Percentiles rank a stretch among this genome's conserved stretches.
Evolutionary conservation across 2,113 vertebrate species (phyloP).

Genomic region (Lota lota): DNA sequence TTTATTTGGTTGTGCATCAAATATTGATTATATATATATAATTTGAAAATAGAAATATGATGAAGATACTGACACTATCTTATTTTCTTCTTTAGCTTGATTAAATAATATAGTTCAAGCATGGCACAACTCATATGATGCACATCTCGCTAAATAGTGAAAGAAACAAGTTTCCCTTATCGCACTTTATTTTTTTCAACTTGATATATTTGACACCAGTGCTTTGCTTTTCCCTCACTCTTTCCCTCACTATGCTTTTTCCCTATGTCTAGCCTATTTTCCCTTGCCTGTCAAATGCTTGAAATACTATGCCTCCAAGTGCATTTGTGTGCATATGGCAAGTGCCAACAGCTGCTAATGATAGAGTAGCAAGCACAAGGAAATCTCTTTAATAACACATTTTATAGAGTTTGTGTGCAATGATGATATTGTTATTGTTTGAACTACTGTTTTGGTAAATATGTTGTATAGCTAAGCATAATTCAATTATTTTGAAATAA

Average conservation of each 20-base stretch:
- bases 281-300: conserved; percentile 7
- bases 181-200: too few species aligned
- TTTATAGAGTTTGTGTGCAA: background rate
- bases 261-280: conserved; percentile 1
- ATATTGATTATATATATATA: too few species aligned
- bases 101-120: too few species aligned
- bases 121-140: too few species aligned
- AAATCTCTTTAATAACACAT: too few species aligned
- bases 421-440: conserved; percentile 1
- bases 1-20: too few species aligned
- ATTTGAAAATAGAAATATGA: too few species aligned
- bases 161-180: too few species aligned
- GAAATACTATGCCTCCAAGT: background rate
- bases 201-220: background rate
- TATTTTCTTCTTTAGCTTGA: too few species aligned
- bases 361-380: conserved; percentile 1
- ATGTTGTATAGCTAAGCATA: background rate
- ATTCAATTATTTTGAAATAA: too few species aligned
- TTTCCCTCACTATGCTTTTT: conserved; percentile 11
- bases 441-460: background rate
- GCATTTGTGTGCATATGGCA: background rate
- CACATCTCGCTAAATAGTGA: too few species aligned
- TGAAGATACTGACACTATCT: too few species aligned
- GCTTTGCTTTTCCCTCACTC: background rate
- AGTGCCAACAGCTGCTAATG: conserved; percentile 16